Evolutionary conservation across 2,888 invertebrate genomes (phyloP), one percentile per base, ranked within the genome.

Genomic region (Drosophila bunnanda): DNA sequence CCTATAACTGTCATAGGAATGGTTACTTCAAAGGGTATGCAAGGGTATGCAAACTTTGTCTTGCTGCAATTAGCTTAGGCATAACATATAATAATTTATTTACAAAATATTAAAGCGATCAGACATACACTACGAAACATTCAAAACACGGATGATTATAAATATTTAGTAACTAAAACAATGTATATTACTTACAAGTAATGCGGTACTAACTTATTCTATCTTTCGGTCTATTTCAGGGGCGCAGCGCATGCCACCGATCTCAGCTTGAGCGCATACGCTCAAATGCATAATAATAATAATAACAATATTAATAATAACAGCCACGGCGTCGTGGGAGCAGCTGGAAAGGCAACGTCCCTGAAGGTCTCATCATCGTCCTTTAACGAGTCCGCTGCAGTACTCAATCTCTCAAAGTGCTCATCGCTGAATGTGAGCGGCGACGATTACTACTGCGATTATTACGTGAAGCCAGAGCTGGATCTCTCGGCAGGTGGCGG

Each of bases 401-500:
- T 80, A 22, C 73, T 91, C 58, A 91, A 91, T 80, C 82, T 91
- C 4, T 91, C 91, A 2, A 91, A 91, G 74, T 90, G 91, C 62
- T 83, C 91, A 25, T 75, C 78, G 1, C 30, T 88, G 20, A 91
- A 86, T 60, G 54, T 78, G 22, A 85, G 76, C 62, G 71, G 75
- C 50, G 92, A 91, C 28, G 90, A 91, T 53, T 92, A 89, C 30
- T 83, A 83, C 50, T 55, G 70, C 79, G 85, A 87, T 56, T 91
- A 90, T 55, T 89, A 83, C 72, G 91, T 92, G 0, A 91, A 91
- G 74, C 83, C 90, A 0, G 91, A 91, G 81, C 75, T 91, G 80
- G 92, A 92, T 76, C 75, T 89, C 41, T 80, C 88, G 30, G 76
- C 71, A 36, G 59, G 80, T 32, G 76, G 68, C 54, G 20, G 73